Evolutionary conservation across 1,140 invertebrate genomes (phyloP).

Genomic region (Lordiphosa clarofinis): DNA sequence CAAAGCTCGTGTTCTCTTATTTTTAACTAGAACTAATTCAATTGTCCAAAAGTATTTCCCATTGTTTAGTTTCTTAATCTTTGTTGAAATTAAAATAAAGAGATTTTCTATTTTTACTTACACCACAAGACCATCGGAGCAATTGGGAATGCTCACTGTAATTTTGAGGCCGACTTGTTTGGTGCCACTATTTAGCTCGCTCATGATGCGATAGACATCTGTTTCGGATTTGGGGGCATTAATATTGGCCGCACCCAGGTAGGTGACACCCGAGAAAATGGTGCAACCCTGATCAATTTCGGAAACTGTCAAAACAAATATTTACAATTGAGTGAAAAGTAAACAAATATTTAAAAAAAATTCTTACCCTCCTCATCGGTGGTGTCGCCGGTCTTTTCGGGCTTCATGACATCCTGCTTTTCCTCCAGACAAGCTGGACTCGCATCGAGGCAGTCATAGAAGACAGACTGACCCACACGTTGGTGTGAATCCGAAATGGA

Average conservation of each 20-base stretch:
- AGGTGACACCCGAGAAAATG: constrained; percentile 95
- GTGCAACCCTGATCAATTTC: constrained; percentile 92
- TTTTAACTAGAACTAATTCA: too few species aligned
- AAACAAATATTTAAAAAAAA: background rate
- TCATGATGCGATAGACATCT: constrained; percentile 98
- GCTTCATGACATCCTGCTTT: constrained; percentile 88
- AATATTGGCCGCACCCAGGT: constrained; percentile 95
- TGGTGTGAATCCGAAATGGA: constrained; percentile 64
- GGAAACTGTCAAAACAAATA: constrained; percentile 81
- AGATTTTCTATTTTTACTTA: constrained; percentile 80
- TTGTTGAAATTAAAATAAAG: background rate
- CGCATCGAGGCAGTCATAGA: constrained; percentile 80
- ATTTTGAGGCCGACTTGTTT: constrained; percentile 87
- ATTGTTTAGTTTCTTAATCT: too few species aligned
- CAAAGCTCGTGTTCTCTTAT: too few species aligned
- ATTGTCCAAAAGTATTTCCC: too few species aligned
- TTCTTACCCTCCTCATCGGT: constrained; percentile 84
- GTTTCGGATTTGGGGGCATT: constrained; percentile 95
- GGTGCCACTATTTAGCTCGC: constrained; percentile 88
- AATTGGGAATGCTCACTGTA: constrained; percentile 93
- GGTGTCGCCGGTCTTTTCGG: constrained; percentile 83
- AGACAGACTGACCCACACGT: constrained; percentile 80
- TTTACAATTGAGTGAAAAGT: background rate
- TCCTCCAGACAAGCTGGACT: constrained; percentile 82
- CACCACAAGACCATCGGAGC: constrained; percentile 91